These are phyloP conservation scores for Cactoblastis cactorum DNA, from an alignment of 2,888 invertebrate species.

Conservation along the genomic window DNA sequence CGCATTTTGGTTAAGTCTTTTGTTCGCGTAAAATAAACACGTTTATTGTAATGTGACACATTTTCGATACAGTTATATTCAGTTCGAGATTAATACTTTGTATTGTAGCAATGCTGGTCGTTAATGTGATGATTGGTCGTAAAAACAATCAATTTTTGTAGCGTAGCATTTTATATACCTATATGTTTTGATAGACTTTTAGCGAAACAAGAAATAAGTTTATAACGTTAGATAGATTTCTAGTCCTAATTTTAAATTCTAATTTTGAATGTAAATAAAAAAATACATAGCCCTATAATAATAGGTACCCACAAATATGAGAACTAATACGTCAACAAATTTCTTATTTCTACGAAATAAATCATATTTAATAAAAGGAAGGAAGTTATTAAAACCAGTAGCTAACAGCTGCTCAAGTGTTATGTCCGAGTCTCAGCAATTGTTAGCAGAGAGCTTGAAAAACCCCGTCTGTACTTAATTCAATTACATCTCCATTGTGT, in stretches of 20 bases:
- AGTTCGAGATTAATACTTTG: background rate
- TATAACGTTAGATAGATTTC: too few relatives aligned
- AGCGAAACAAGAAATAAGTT: too few relatives aligned
- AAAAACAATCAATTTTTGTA: too few relatives aligned
- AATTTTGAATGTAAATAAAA: too few relatives aligned
- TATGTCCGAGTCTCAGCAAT: conserved; percentile 17
- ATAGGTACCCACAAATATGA: too few relatives aligned
- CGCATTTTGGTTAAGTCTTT: conserved; percentile 7
- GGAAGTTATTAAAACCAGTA: conserved; percentile 16
- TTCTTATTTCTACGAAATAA: background rate
- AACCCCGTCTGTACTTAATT: conserved; percentile 54
- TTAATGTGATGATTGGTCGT: too few relatives aligned
- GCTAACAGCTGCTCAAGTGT: conserved; percentile 18
- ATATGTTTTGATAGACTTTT: too few relatives aligned
- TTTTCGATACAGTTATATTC: background rate
- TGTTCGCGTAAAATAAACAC: background rate
- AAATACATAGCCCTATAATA: too few relatives aligned
- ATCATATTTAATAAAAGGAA: background rate
- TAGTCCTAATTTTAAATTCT: too few relatives aligned
- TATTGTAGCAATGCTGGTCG: too few relatives aligned
- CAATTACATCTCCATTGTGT: conserved; percentile 64
- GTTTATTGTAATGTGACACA: background rate
- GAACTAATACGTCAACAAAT: too few relatives aligned
- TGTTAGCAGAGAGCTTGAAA: conserved; percentile 31
- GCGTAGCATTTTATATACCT: too few relatives aligned